Conservation (phyloP, 2,113 vertebrate species). For the Gobiocypris rarus region DNA sequence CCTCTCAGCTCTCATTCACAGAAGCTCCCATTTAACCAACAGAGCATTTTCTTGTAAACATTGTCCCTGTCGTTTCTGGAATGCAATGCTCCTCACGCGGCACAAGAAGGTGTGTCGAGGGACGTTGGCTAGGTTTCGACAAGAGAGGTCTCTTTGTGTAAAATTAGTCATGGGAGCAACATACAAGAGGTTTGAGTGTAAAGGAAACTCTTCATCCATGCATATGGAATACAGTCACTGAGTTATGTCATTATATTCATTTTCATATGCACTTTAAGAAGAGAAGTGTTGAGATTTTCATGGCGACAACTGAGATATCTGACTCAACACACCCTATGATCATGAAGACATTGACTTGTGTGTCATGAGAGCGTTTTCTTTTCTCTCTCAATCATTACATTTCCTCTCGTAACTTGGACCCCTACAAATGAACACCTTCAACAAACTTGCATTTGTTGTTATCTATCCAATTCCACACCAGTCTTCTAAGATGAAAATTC, state of each 20-base stretch:
- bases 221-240: slow-evolving; percentile 75
- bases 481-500: slow-evolving; percentile 76
- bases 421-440: slow-evolving; percentile 53
- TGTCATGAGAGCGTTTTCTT: slow-evolving; percentile 68
- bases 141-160: slow-evolving; percentile 66
- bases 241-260: slow-evolving; percentile 57
- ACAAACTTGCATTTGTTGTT: slow-evolving; percentile 68
- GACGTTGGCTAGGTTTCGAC: slow-evolving; percentile 69
- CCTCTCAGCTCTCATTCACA: slow-evolving; percentile 85
- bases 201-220: slow-evolving; percentile 67
- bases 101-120: slow-evolving; percentile 77
- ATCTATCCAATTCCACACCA: slow-evolving; percentile 32
- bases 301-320: slow-evolving; percentile 41
- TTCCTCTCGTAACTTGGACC: slow-evolving; percentile 38
- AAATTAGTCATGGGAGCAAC: slow-evolving; percentile 69
- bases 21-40: slow-evolving; percentile 75
- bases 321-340: slow-evolving; percentile 50
- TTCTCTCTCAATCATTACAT: slow-evolving; percentile 42
- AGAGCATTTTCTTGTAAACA: slow-evolving; percentile 78
- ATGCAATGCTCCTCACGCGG: slow-evolving; percentile 75
- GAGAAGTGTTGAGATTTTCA: slow-evolving; percentile 37
- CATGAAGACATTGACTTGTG: slow-evolving; percentile 64
- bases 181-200: slow-evolving; percentile 68
- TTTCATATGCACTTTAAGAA: slow-evolving; percentile 45
- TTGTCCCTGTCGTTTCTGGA: slow-evolving; percentile 79